Evolutionary conservation across 2,888 invertebrate species (phyloP), one percentile per base, ranked within the genome.

Genomic region (Cephus spinipes): DNA sequence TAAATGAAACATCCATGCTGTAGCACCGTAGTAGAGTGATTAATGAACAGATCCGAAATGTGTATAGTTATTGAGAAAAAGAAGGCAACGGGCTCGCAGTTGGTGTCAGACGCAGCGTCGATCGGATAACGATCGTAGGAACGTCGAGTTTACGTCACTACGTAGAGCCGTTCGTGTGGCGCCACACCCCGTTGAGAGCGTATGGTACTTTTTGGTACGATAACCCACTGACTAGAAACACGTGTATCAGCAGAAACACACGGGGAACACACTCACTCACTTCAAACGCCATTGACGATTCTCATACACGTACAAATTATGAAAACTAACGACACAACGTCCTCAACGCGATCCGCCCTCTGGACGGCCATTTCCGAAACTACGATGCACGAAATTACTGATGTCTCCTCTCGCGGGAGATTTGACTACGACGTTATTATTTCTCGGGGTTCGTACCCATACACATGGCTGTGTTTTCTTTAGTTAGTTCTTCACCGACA

Each of bases 91-190:
- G 6, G 23, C 23, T 23, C 9, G 55, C 55, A 55, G 55, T 55
- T 9, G 55, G 23, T 55, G 55, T 23, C 23, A 55, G 2, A 55
- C 55, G 55, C 23, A 71, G 6, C 71, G 71, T 33, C 31, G 71
- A 71, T 71, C 71, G 71, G 31, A 15, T 71, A 33, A 71, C 71
- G 71, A 71, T 71, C 71, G 71, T 71, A 33, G 71, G 9, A 71
- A 32, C 71, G 71, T 31, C 32, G 32, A 6, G 12, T 33, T 33
- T 71, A 71, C 71, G 71, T 71, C 71, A 71, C 32, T 33, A 33
- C 71, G 71, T 32, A 15, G 71, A 71, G 32, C 71, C 12, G 1
- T 32, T 71, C 71, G 12, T 23, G 71, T 33, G 71, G n/a, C 71
- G 71, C 71, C 71, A 71, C 71, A 71, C 71, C 71, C 71, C 55